Conservation (phyloP, 2,797 vertebrate genomes). For the Gymnoscopelus microlampas region DNA sequence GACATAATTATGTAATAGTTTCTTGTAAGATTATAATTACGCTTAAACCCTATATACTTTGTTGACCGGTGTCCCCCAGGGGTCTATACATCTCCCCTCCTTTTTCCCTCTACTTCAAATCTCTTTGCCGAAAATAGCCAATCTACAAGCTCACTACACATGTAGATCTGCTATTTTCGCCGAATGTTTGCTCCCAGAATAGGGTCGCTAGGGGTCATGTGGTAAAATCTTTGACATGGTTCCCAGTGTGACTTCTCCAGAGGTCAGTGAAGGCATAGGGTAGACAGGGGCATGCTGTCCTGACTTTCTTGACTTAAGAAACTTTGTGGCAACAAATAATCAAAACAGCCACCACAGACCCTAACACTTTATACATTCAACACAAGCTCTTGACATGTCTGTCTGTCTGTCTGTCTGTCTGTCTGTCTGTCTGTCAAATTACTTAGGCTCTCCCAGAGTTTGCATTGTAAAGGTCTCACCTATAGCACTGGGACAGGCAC, state of each 20-base stretch:
- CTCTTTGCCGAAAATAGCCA: too few relatives aligned
- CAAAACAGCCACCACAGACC: not conserved
- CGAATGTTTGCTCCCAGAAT: too few relatives aligned
- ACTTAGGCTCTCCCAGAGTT: not conserved
- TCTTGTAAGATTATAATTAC: too few relatives aligned
- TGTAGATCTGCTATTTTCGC: too few relatives aligned
- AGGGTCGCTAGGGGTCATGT: not conserved
- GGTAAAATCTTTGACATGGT: not conserved
- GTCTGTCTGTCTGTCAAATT: not conserved
- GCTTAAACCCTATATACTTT: too few relatives aligned
- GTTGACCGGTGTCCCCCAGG: too few relatives aligned
- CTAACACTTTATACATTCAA: not conserved
- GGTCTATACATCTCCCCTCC: too few relatives aligned
- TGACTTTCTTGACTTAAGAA: conserved; percentile 4
- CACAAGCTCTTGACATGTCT: not conserved
- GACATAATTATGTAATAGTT: not conserved
- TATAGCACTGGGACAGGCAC: not conserved
- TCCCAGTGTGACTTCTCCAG: not conserved
- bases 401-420: too few relatives aligned
- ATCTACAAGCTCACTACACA: too few relatives aligned
- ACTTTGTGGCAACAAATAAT: not conserved
- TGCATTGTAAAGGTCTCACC: not conserved
- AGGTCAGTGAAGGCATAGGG: not conserved
- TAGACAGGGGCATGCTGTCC: not conserved
- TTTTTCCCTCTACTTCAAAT: too few relatives aligned